Conservation (phyloP, 2,888 invertebrate genomes). For the Hyposoter didymator region DNA sequence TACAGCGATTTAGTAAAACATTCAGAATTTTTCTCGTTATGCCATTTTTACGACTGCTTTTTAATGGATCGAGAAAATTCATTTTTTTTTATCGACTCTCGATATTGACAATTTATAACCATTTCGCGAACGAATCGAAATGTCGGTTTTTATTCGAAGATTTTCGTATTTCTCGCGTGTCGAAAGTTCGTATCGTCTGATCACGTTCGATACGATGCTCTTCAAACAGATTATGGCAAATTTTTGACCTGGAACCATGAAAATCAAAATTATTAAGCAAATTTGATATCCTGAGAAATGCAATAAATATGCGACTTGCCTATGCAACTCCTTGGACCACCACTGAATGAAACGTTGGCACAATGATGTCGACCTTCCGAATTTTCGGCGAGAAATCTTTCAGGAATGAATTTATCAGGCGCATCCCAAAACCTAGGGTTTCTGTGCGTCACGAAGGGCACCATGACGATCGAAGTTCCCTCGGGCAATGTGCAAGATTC, state of each 20-base stretch:
- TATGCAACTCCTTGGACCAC: constrained; percentile 69
- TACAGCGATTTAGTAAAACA: too few relatives aligned
- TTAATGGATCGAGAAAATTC: background rate
- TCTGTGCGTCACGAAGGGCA: constrained; percentile 70
- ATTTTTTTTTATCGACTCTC: constrained; percentile 37
- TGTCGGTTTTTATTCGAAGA: constrained; percentile 69
- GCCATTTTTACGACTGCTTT: background rate
- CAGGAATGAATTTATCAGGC: constrained; percentile 73
- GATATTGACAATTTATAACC: constrained; percentile 69
- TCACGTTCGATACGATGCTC: constrained; percentile 70
- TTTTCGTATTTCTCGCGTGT: constrained; percentile 60
- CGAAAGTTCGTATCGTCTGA: constrained; percentile 67
- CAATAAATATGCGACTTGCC: constrained; percentile 55
- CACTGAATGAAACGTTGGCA: constrained; percentile 71
- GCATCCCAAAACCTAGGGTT: constrained; percentile 71
- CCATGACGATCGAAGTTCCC: constrained; percentile 69
- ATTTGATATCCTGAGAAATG: background rate
- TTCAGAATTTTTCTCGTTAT: too few relatives aligned
- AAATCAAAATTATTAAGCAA: background rate
- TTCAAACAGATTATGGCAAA: constrained; percentile 72
- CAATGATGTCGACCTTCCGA: constrained; percentile 69
- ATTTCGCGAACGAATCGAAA: constrained; percentile 69
- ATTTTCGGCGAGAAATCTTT: constrained; percentile 73
- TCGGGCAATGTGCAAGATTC: constrained; percentile 72
- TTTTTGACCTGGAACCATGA: constrained; percentile 69